phyloP scores from a whole-genome alignment of 2,797 vertebrate species.

The Pantherophis vulpinus region DNA sequence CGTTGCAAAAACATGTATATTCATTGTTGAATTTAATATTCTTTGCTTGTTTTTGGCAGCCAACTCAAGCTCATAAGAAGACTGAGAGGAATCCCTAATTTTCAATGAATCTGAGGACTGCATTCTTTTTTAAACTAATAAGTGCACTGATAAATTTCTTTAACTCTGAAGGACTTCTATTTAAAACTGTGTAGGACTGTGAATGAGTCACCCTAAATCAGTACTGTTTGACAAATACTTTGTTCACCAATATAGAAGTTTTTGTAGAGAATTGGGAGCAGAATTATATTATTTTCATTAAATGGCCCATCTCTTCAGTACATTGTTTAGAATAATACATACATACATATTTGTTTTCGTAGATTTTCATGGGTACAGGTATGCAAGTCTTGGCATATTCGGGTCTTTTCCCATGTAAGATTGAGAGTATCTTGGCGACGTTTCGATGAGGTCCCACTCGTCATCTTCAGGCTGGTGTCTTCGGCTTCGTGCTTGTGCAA shows the following conservation, averaged over 20 bases:
- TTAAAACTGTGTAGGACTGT: not conserved
- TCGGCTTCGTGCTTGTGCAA: too few species aligned
- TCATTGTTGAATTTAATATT: slow-evolving; percentile 5
- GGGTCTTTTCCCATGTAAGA: too few species aligned
- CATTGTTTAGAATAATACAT: too few species aligned
- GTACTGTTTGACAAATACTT: not conserved
- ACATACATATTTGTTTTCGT: too few species aligned
- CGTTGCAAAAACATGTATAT: not conserved
- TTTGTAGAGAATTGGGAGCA: not conserved
- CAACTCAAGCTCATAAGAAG: not conserved
- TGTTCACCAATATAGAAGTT: not conserved
- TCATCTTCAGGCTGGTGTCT: too few species aligned
- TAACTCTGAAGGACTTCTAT: not conserved
- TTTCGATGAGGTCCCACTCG: too few species aligned
- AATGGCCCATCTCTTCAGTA: not conserved
- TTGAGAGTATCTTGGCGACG: too few species aligned
- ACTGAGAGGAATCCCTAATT: not conserved
- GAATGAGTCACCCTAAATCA: not conserved
- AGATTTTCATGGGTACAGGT: too few species aligned
- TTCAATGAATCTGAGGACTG: not conserved
- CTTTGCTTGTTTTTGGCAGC: not conserved
- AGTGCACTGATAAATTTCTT: not conserved
- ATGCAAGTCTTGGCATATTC: too few species aligned
- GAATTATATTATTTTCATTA: not conserved
- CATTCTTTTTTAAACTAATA: not conserved